Percentiles rank a stretch among this genome's conserved stretches.
phyloP scores from a whole-genome alignment of 2,797 vertebrate genomes.

The Periparus ater region DNA sequence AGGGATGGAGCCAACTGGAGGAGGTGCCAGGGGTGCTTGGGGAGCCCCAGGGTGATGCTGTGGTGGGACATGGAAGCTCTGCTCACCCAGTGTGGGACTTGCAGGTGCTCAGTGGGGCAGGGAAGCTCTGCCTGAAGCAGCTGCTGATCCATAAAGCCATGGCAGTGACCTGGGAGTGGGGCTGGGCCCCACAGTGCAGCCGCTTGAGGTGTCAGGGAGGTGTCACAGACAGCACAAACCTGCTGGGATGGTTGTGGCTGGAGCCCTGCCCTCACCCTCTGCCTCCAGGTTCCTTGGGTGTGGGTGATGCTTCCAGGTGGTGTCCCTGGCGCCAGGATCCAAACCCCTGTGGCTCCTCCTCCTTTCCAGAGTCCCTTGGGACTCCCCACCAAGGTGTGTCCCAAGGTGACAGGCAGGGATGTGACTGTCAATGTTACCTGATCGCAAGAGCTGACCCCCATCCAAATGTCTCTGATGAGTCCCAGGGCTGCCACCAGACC shows the following conservation, averaged over 20 bases:
- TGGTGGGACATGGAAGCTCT: neutral
- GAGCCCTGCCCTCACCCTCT: neutral
- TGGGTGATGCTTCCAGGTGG: neutral
- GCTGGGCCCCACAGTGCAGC: accelerated
- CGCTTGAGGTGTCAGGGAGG: accelerated
- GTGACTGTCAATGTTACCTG: accelerated
- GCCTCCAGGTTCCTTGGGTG: neutral
- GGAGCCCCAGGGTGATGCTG: neutral
- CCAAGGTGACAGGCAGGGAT: neutral
- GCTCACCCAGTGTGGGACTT: accelerated
- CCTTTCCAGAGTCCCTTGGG: neutral
- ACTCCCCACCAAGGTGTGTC: accelerated
- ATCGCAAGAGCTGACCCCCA: neutral
- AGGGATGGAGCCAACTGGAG: accelerated
- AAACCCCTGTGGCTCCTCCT: accelerated
- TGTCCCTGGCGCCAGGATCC: neutral
- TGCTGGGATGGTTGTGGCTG: neutral
- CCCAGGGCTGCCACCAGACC: neutral
- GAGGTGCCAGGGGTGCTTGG: accelerated
- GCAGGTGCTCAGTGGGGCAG: neutral
- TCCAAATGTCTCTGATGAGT: neutral
- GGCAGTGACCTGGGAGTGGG: neutral
- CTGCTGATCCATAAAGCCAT: accelerated
- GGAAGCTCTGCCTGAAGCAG: neutral
- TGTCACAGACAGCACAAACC: neutral